A percentile compares a stretch with the other conserved stretches of the same genome.
Evolutionary conservation across 1,140 invertebrate genomes (phyloP).

Genomic region (Nasonia giraulti): DNA sequence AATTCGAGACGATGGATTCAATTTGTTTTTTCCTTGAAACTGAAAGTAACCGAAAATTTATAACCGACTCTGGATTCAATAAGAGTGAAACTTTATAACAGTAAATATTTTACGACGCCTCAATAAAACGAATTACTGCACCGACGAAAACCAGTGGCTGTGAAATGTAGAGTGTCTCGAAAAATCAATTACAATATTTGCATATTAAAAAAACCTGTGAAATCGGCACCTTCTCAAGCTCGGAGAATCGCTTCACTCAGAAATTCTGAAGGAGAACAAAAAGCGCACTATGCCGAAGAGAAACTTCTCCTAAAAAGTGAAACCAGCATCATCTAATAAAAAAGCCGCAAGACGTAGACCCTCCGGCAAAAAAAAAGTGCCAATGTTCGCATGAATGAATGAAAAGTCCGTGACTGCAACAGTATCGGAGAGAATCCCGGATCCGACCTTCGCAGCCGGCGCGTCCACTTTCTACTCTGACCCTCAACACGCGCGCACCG

Average conservation of each 20-base stretch:
- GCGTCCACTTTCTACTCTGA: conserved; percentile 70
- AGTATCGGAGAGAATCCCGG: conserved; percentile 60
- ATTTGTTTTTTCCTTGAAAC: background rate
- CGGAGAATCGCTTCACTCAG: too few relatives aligned
- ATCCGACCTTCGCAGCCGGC: conserved; percentile 65
- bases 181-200: too few relatives aligned
- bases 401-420: conserved; percentile 38
- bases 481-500: conserved; percentile 51
- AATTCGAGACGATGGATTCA: background rate
- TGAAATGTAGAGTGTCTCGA: background rate
- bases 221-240: too few relatives aligned
- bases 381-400: conserved; percentile 34
- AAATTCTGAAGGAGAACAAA: too few relatives aligned
- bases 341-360: background rate
- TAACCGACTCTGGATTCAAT: background rate
- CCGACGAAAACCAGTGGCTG: background rate
- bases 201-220: too few relatives aligned
- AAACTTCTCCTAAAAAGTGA: conserved; percentile 32
- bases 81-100: conserved; percentile 1
- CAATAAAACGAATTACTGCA: background rate
- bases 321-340: conserved; percentile 23
- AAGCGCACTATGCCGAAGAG: background rate
- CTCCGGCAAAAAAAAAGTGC: background rate
- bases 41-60: background rate
- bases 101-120: background rate